These are phyloP conservation scores for Aspidiotus destructor DNA, from an alignment of 2,888 invertebrate genomes.

Conservation along the genomic window DNA sequence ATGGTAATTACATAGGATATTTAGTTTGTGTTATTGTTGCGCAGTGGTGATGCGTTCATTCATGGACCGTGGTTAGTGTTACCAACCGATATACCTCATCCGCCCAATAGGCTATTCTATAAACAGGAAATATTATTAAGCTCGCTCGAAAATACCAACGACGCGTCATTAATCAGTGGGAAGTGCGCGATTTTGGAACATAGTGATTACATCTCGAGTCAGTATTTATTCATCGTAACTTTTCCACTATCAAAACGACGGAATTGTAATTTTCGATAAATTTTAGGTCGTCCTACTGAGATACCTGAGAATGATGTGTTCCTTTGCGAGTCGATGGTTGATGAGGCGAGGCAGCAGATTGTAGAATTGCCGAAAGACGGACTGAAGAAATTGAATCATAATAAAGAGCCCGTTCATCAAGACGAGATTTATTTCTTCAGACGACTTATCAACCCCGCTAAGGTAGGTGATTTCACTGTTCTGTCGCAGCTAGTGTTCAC, in stretches of 20 bases:
- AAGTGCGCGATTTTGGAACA: conserved; percentile 84
- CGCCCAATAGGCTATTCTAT: conserved; percentile 72
- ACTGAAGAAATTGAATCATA: conserved; percentile 70
- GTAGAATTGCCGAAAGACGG: conserved; percentile 60
- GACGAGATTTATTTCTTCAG: conserved; percentile 85
- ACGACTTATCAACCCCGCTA: conserved; percentile 54
- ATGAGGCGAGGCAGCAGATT: conserved; percentile 72
- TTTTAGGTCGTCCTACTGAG: conserved; percentile 75
- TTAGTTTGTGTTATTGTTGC: conserved; percentile 40
- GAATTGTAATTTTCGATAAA: background rate
- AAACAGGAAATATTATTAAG: conserved; percentile 88
- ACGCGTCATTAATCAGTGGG: conserved; percentile 80
- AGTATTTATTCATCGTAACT: conserved; percentile 42
- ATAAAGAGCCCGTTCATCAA: conserved; percentile 68
- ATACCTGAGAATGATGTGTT: conserved; percentile 83
- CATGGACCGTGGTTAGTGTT: conserved; percentile 88
- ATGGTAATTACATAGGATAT: background rate
- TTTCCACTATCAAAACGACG: background rate
- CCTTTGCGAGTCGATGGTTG: conserved; percentile 84
- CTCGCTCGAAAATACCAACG: conserved; percentile 82
- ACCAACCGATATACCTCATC: conserved; percentile 75
- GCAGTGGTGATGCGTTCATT: conserved; percentile 78
- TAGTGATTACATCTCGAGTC: conserved; percentile 77
- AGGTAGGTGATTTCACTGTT: conserved; percentile 43
- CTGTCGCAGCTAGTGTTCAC: too few relatives aligned